Percentiles rank a stretch among this genome's conserved stretches.
Evolutionary conservation across 1,140 invertebrate genomes (phyloP).

Genomic region (Cotesia typhae): DNA sequence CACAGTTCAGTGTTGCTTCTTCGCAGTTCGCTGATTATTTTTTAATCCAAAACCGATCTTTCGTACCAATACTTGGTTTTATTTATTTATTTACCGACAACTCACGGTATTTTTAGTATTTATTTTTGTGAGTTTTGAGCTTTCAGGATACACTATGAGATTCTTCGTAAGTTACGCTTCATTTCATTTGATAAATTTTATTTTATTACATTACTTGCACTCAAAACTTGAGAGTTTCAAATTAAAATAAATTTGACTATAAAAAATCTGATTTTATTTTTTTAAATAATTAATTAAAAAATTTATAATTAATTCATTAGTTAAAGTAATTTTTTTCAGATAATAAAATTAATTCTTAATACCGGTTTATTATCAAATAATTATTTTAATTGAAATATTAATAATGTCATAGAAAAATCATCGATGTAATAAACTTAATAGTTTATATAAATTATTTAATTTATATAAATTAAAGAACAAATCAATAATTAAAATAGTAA

Average conservation of each 20-base stretch:
- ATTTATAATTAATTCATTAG: not conserved
- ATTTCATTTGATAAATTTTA: not conserved
- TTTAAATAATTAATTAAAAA: not conserved
- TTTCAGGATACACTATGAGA: slow-evolving; percentile 34
- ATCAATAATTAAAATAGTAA: not conserved
- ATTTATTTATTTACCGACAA: not conserved
- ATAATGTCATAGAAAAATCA: too few relatives aligned
- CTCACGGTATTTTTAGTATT: not conserved
- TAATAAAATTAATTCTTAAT: too few relatives aligned
- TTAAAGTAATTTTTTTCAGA: too few relatives aligned
- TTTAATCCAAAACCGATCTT: not conserved
- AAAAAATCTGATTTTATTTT: too few relatives aligned
- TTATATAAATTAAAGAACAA: not conserved
- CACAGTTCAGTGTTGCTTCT: slow-evolving; percentile 43
- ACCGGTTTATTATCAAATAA: too few relatives aligned
- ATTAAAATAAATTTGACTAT: too few relatives aligned
- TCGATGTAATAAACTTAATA: not conserved
- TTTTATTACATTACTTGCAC: not conserved
- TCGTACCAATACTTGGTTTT: not conserved
- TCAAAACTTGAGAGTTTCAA: too few relatives aligned
- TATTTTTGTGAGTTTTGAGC: not conserved
- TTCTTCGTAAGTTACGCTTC: slow-evolving; percentile 33
- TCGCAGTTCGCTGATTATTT: slow-evolving; percentile 29
- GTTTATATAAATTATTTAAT: not conserved
- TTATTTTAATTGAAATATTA: too few relatives aligned